Evolutionary conservation across 2,113 vertebrate species (phyloP), one percentile per base, ranked within the genome.

Genomic region (Zosterops hypoxanthus): DNA sequence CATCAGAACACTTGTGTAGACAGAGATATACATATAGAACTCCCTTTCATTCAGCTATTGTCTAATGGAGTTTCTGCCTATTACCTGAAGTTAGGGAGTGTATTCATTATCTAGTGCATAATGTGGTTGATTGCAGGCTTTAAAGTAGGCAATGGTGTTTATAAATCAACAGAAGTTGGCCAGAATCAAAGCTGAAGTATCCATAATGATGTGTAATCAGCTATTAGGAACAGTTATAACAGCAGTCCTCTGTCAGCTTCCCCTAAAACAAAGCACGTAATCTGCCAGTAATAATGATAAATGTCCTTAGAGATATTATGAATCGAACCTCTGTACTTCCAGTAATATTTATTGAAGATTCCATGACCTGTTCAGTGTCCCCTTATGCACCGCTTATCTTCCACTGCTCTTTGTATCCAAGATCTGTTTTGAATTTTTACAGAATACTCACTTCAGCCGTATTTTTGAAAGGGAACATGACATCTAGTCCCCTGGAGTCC

Each of bases 161-260:
- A 89, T 92, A 97, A 95, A 97, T 96, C 92, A 97, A 78, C 89
- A 94, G 86, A 95, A 95, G 88, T 73, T 97, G 82, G 81, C 96
- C 89, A 91, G 83, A 93, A 95, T 93, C 93, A 95, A 95, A 82
- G n/a, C 83, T 91, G 91, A 95, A 96, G 73, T 93, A 55, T 93
- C 82, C 19, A 26, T 83, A 93, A 94, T 94, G 95, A 94, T 60
- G 41, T 86, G 75, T 95, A 81, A 97, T 94, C 73, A 77, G 79
- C 90, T 95, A 77, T 93, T 96, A 95, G 89, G 80, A 96, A 64
- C 76, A 79, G 75, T 93, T 96, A 87, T 56, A 97, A 87, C 77
- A 76, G 87, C 68, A 77, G 53, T 78, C 68, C 95, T 95, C 46
- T 76, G 56, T 93, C 81, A 87, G 53, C 75, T 95, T 96, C 77